phyloP scores from a whole-genome alignment of 2,888 invertebrate genomes.

The Drosophila yooni region DNA sequence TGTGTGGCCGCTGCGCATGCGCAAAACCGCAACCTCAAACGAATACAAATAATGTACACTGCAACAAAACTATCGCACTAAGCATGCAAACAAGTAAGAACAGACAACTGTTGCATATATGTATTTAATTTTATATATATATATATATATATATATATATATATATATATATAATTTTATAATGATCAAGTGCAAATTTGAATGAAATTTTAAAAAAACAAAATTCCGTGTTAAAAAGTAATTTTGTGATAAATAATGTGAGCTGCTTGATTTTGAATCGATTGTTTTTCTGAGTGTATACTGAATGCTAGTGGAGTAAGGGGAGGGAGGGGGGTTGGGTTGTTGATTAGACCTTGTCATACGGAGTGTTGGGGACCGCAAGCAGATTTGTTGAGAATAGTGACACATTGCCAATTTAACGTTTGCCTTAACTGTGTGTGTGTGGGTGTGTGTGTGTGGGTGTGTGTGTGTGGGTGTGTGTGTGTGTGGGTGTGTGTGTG shows the following conservation, averaged over 20 bases:
- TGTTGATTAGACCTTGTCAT: not conserved
- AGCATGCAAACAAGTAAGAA: not conserved
- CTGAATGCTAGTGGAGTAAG: not conserved
- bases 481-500: not conserved
- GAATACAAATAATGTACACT: not conserved
- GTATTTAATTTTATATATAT: too few relatives aligned
- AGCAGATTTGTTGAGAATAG: conserved; percentile 3
- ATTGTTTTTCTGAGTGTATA: not conserved
- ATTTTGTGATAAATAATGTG: not conserved
- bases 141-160: too few relatives aligned
- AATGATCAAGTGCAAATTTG: too few relatives aligned
- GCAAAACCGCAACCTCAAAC: conserved; percentile 47
- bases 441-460: not conserved
- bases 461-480: not conserved
- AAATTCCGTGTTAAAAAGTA: too few relatives aligned
- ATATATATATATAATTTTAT: too few relatives aligned
- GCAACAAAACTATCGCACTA: not conserved
- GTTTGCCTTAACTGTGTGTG: not conserved
- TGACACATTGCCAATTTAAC: conserved; percentile 64
- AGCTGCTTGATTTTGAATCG: not conserved
- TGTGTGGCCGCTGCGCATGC: conserved; percentile 60
- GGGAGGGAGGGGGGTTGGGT: not conserved
- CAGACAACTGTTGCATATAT: not conserved
- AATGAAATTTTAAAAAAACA: too few relatives aligned
- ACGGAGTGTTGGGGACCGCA: conserved; percentile 25